A percentile compares a stretch with the other conserved stretches of the same genome.
Conservation (phyloP, 2,888 invertebrate species). For the Folsomia manolachei region DNA sequence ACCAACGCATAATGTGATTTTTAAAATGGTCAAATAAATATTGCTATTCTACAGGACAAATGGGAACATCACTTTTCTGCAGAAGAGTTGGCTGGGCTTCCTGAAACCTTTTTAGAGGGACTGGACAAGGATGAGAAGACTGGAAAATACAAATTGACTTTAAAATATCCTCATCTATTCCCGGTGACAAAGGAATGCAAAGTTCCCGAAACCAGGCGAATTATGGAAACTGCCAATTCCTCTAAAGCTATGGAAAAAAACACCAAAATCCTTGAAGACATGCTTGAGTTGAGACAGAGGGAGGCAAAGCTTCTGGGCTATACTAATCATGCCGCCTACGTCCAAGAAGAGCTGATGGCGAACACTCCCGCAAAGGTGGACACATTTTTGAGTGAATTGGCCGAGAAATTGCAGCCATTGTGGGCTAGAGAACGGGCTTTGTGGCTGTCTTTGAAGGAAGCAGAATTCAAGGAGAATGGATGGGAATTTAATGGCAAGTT, state of each 20-base stretch:
- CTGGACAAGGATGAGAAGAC: slow-evolving; percentile 51
- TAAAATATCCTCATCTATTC: slow-evolving; percentile 58
- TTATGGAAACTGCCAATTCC: slow-evolving; percentile 55
- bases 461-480: slow-evolving; percentile 55
- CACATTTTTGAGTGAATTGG: slow-evolving; percentile 55
- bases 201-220: slow-evolving; percentile 55
- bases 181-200: slow-evolving; percentile 57
- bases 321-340: slow-evolving; percentile 56
- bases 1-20: not conserved
- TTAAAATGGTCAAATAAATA: too few relatives aligned
- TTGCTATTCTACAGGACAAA: slow-evolving; percentile 52
- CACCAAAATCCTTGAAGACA: slow-evolving; percentile 56
- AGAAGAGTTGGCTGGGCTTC: slow-evolving; percentile 55
- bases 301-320: slow-evolving; percentile 56
- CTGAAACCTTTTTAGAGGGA: slow-evolving; percentile 51
- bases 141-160: slow-evolving; percentile 55
- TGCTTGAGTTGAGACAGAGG: slow-evolving; percentile 55
- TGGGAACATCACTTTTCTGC: slow-evolving; percentile 55
- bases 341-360: slow-evolving; percentile 57
- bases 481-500: slow-evolving; percentile 55
- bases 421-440: slow-evolving; percentile 54
- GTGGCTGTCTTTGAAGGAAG: slow-evolving; percentile 50
- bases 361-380: slow-evolving; percentile 55
- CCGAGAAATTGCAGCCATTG: slow-evolving; percentile 54
- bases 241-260: slow-evolving; percentile 57